These are phyloP conservation scores for Phallusia fumigata DNA, from an alignment of 23 tunicate genomes.

Conservation along the genomic window DNA sequence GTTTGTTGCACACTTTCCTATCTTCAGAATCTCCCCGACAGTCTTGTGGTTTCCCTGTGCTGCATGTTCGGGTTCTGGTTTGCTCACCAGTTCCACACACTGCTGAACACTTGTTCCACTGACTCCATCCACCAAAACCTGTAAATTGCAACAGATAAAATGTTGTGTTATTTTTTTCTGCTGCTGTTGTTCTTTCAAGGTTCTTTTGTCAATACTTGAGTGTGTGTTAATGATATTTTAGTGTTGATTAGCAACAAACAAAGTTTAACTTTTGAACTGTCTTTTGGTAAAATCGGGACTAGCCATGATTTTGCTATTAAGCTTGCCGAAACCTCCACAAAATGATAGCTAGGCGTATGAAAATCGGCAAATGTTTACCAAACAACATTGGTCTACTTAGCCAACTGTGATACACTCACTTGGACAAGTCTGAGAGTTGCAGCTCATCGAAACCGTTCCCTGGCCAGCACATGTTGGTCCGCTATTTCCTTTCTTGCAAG, in stretches of 20 bases:
- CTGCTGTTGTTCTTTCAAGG: too few species aligned
- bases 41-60: neutral
- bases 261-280: too few species aligned
- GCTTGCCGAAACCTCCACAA: too few species aligned
- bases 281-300: too few species aligned
- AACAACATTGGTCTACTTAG: too few species aligned
- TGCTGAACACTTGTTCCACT: neutral
- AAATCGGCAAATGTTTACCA: too few species aligned
- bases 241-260: too few species aligned
- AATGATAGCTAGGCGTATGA: too few species aligned
- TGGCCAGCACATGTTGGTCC: conserved; percentile 28
- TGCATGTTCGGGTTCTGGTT: neutral
- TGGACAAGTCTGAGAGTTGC: conserved; percentile 23
- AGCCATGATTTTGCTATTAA: too few species aligned
- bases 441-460: neutral
- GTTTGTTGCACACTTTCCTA: neutral
- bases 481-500: conserved; percentile 19
- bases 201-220: too few species aligned
- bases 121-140: neutral
- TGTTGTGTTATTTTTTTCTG: neutral
- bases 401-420: conserved; percentile 8
- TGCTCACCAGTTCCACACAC: neutral
- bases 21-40: neutral
- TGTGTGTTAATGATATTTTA: too few species aligned
- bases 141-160: neutral